phyloP scores from a whole-genome alignment of 2,113 vertebrate species.

The Leptocoma aspasia region DNA sequence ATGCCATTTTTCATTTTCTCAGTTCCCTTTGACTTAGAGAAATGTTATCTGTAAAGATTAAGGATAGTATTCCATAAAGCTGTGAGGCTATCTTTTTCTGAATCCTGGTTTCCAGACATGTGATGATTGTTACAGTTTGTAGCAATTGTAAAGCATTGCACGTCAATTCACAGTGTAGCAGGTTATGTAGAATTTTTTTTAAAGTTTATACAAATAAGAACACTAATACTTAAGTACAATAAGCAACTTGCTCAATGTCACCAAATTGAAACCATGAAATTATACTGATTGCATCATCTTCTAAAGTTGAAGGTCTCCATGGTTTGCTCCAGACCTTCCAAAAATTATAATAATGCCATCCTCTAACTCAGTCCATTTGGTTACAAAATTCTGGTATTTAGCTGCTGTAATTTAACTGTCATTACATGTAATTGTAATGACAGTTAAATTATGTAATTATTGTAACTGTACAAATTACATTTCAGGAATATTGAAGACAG shows the following conservation, averaged over 20 bases:
- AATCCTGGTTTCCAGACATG: not conserved
- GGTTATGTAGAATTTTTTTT: not conserved
- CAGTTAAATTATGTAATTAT: no score
- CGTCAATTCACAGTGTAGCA: not conserved
- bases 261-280: not conserved
- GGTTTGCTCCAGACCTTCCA: not conserved
- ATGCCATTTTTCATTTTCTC: not conserved
- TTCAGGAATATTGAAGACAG: not conserved
- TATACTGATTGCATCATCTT: not conserved
- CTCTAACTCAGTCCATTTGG: not conserved
- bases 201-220: not conserved
- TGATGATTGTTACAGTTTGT: not conserved
- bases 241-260: fast-evolving
- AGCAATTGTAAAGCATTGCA: not conserved
- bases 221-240: not conserved
- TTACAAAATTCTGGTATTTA: not conserved
- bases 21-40: not conserved
- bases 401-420: not conserved
- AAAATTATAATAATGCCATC: not conserved
- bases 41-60: not conserved
- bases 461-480: not conserved
- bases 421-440: not conserved
- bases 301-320: not conserved
- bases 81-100: not conserved
- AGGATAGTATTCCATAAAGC: not conserved